Evolutionary conservation across 2,797 vertebrate species (phyloP), one percentile per base, ranked within the genome.

Genomic region (Thamnophis elegans): DNA sequence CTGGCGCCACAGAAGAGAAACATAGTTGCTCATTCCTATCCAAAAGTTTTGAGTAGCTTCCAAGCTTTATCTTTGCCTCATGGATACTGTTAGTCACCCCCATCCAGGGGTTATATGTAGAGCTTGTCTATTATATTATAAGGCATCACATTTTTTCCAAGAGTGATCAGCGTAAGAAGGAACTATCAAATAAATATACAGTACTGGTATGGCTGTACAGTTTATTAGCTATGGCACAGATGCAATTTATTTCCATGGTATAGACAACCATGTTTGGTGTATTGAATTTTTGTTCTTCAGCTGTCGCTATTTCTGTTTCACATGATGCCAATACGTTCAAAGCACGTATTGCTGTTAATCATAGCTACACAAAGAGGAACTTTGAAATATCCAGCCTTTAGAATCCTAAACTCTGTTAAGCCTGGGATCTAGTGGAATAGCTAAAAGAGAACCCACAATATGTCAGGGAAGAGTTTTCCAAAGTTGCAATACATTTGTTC

Each of bases 401-500:
- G 91, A 94, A 87, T 93, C 86, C 92, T 89, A 88, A 87, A 90
- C 92, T 92, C 93, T 90, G 68, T 92, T 94, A 95, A 95, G 62
- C 93, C 88, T 90, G 89, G 95, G 87, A 92, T 93, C 93, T 93
- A 91, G 95, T 94, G 95, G 90, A 91, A 95, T 93, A 95, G 92
- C 93, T 92, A 89, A 28, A 53, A 51, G 60, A 93, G 93, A 59
- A 42, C 18, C 18, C 10, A 62, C 55, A 85, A 47, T 18, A 95
- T 93, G 96, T 91, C 92, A 94, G 94, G 92, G 2, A 18, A 26
- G 87, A 94, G 92, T 94, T 96, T 94, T 92, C 96, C 78, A 95
- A 87, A 58, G 94, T 95, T 96, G 95, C 94, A 96, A 95, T 95
- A 92, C 92, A 91, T 94, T 95, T 94, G 93, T 96, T 96, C 93